Evolutionary conservation across 2,888 invertebrate genomes (phyloP).

Genomic region (Drosophila ezoana): DNA sequence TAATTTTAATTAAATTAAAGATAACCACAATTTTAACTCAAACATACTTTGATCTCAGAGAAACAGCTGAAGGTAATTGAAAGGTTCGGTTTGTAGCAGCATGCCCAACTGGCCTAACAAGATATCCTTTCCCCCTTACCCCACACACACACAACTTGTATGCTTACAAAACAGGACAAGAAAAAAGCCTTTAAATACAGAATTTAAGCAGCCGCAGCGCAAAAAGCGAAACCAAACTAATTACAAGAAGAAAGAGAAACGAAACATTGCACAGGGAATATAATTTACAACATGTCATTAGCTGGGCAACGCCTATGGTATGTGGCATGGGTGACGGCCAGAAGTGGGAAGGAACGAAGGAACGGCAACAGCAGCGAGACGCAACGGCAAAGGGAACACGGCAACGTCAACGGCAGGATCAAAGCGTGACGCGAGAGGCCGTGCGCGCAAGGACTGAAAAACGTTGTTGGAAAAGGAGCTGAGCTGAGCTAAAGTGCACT

Average conservation of each 20-base stretch:
- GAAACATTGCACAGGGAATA: constrained; percentile 38
- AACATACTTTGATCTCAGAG: background rate
- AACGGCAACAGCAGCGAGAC: constrained; percentile 16
- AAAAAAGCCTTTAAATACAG: constrained; percentile 15
- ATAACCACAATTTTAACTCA: background rate
- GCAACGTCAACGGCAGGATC: constrained; percentile 67
- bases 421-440: constrained; percentile 73
- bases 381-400: constrained; percentile 6
- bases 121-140: background rate
- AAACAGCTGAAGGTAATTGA: constrained; percentile 18
- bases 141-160: background rate
- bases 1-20: constrained; percentile 2
- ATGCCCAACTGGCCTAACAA: constrained; percentile 24
- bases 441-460: constrained; percentile 51
- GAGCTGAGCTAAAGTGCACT: constrained; percentile 52
- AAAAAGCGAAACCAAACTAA: constrained; percentile 56
- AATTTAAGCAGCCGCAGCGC: constrained; percentile 33
- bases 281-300: constrained; percentile 81
- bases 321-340: constrained; percentile 39
- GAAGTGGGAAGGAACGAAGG: constrained; percentile 1
- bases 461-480: constrained; percentile 40
- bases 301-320: constrained; percentile 73
- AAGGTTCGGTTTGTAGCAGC: background rate
- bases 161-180: constrained; percentile 2
- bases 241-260: constrained; percentile 50